Evolutionary conservation across 2,113 vertebrate species (phyloP).

Genomic region (Cyanoramphus novaezelandiae): DNA sequence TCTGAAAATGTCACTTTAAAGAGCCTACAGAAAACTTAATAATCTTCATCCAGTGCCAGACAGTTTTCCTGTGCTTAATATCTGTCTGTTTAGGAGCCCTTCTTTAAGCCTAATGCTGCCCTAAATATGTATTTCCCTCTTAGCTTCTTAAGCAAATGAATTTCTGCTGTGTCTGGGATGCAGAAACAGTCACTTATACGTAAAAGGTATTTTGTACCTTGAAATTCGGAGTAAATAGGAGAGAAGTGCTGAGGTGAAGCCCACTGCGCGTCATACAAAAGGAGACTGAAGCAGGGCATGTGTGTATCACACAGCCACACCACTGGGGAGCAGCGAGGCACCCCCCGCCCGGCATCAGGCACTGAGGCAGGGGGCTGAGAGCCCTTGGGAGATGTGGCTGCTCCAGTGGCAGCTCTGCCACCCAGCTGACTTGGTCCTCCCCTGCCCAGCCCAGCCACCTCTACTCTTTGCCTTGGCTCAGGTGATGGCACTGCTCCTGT

Average conservation of each 20-base stretch:
- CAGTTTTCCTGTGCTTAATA: slow-evolving; percentile 14
- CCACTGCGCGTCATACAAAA: accelerated
- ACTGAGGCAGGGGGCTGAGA: not conserved
- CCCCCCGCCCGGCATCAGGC: not conserved
- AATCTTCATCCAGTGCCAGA: slow-evolving; percentile 7
- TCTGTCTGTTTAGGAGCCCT: not conserved
- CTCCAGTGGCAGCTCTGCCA: not conserved
- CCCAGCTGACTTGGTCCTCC: not conserved
- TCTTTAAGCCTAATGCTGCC: not conserved
- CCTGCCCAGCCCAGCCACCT: no score
- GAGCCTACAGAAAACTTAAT: slow-evolving; percentile 32
- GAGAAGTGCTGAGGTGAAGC: not conserved
- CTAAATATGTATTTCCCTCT: not conserved
- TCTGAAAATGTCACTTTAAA: slow-evolving; percentile 49
- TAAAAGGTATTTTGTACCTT: not conserved
- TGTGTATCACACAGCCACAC: accelerated
- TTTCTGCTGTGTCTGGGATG: not conserved
- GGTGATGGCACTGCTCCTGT: not conserved
- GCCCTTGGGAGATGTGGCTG: not conserved
- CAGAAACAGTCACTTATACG: not conserved
- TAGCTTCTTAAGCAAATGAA: not conserved
- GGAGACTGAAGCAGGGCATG: accelerated
- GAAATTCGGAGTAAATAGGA: not conserved
- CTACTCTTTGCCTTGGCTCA: not conserved
- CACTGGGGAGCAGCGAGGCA: accelerated